phyloP scores from a whole-genome alignment of 2,888 invertebrate species.

The Rotaria macrura region DNA sequence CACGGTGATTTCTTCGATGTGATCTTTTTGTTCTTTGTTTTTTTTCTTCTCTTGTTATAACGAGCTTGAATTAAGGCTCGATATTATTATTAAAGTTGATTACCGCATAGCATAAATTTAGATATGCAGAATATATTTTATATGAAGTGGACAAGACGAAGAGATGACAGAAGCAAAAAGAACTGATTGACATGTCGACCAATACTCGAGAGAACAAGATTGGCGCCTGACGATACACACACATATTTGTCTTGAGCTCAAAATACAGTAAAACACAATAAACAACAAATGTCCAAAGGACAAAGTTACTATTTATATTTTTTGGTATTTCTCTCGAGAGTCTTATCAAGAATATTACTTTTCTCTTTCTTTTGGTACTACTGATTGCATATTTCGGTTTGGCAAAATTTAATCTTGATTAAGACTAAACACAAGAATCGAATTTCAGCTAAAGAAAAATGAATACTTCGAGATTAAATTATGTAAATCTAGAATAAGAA shows the following conservation, averaged over 20 bases:
- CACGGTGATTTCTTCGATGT: background rate
- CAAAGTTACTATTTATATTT: background rate
- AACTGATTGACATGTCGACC: background rate
- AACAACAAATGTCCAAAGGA: background rate
- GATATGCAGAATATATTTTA: background rate
- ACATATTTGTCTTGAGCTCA: background rate
- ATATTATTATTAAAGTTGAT: constrained; percentile 1
- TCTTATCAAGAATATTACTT: background rate
- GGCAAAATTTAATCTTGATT: background rate
- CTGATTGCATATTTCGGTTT: background rate
- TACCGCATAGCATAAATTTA: background rate
- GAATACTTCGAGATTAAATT: background rate
- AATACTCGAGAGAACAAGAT: background rate
- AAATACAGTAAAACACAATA: background rate
- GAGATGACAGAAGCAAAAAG: background rate
- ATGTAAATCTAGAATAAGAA: background rate
- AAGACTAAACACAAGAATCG: background rate
- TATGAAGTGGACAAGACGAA: background rate
- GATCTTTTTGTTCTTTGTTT: background rate
- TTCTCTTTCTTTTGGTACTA: background rate
- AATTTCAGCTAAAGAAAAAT: background rate
- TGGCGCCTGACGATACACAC: background rate
- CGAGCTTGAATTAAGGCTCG: background rate
- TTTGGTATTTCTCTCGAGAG: background rate
- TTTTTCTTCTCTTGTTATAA: background rate